Conservation (phyloP, 2,797 vertebrate genomes). For the Chelidonichthys spinosus region DNA sequence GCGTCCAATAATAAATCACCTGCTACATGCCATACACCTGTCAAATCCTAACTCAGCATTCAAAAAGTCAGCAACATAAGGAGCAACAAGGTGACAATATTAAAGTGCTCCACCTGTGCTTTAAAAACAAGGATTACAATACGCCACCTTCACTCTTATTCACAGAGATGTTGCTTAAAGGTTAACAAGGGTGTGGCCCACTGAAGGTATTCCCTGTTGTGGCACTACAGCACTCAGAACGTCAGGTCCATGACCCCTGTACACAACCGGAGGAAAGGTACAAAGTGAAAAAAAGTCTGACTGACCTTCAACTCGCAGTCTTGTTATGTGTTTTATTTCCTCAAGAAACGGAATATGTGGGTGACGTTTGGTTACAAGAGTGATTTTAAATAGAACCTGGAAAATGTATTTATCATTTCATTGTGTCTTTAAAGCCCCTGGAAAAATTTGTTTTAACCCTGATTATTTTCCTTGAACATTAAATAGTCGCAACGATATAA, state of each 20-base stretch:
- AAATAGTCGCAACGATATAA: background rate
- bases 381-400: background rate
- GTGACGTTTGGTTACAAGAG: background rate
- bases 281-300: background rate
- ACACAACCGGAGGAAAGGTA: background rate
- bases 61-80: background rate
- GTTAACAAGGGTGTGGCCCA: background rate
- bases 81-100: background rate
- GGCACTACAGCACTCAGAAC: background rate
- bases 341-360: background rate
- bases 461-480: background rate
- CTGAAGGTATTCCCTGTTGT: conserved; percentile 1
- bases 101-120: background rate
- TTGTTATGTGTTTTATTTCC: background rate
- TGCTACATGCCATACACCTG: background rate
- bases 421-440: background rate
- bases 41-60: background rate
- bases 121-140: conserved; percentile 10
- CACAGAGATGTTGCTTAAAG: background rate
- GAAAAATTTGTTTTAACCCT: background rate
- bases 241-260: background rate
- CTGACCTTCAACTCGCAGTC: background rate
- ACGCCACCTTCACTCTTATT: background rate
- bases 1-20: background rate
- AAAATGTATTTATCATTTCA: background rate